Percentiles rank a stretch among this genome's conserved stretches.
phyloP scores from a whole-genome alignment of 2,888 invertebrate genomes.

The Pandemis corylana region DNA sequence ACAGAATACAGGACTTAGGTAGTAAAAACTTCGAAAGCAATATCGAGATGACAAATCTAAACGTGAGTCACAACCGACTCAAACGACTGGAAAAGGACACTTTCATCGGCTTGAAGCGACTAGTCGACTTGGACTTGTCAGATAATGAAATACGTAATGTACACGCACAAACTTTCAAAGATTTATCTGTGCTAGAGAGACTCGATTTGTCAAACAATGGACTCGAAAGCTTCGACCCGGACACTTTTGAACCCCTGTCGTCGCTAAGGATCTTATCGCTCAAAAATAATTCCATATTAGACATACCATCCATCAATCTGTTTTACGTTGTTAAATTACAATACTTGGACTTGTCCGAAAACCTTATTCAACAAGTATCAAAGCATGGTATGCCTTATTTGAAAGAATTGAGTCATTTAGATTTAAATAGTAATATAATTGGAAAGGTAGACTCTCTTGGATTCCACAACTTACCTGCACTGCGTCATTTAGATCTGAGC shows the following conservation, averaged over 20 bases:
- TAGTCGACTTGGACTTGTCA: conserved; percentile 89
- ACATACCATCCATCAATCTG: conserved; percentile 89
- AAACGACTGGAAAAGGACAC: conserved; percentile 90
- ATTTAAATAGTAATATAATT: conserved; percentile 91
- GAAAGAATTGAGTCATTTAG: conserved; percentile 88
- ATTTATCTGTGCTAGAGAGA: conserved; percentile 89
- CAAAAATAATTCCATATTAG: conserved; percentile 91
- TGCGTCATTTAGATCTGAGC: conserved; percentile 90
- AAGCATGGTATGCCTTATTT: conserved; percentile 90
- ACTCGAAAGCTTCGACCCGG: conserved; percentile 89
- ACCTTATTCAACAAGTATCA: conserved; percentile 90
- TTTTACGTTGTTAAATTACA: conserved; percentile 88
- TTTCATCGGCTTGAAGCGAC: conserved; percentile 89
- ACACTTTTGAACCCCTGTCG: conserved; percentile 88
- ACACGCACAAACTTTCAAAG: conserved; percentile 90
- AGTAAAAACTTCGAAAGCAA: conserved; percentile 93
- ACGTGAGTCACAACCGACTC: conserved; percentile 91
- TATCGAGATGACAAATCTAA: conserved; percentile 89
- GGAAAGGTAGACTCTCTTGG: conserved; percentile 88
- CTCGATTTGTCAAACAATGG: conserved; percentile 91
- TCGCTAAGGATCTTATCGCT: conserved; percentile 90
- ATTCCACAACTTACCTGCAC: conserved; percentile 89
- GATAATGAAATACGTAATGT: conserved; percentile 91
- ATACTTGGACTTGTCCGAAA: conserved; percentile 90
- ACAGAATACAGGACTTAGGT: conserved; percentile 92